Conservation (phyloP, 2,113 vertebrate species). For the Trogon surrucura region DNA sequence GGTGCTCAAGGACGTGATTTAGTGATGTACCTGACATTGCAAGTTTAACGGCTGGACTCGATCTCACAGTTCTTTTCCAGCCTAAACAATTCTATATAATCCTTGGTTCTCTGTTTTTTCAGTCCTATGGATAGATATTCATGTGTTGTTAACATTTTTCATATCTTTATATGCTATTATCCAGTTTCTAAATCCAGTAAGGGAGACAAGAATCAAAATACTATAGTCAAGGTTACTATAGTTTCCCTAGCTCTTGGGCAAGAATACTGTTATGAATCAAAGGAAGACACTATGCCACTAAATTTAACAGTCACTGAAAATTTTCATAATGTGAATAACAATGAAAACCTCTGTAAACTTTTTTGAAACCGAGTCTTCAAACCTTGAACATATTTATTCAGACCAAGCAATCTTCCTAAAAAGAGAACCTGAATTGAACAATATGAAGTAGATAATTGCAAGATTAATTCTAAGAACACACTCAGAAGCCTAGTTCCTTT, state of each 20-base stretch:
- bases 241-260: neutral
- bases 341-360: neutral
- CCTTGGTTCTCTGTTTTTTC: neutral
- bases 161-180: neutral
- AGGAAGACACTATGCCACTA: neutral
- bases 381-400: neutral
- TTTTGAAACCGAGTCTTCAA: neutral
- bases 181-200: neutral
- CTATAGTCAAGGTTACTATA: neutral
- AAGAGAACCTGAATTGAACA: neutral
- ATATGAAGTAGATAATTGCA: conserved; percentile 10
- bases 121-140: neutral
- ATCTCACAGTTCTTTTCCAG: too few relatives aligned
- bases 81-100: neutral
- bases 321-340: neutral
- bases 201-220: neutral
- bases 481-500: conserved; percentile 12
- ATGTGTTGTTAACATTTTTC: neutral
- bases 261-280: neutral
- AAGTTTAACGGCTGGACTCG: too few relatives aligned
- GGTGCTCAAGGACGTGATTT: too few relatives aligned
- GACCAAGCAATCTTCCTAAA: neutral
- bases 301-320: neutral
- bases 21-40: too few relatives aligned
- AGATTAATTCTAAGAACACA: neutral